These are phyloP conservation scores for Arvicanthis niloticus DNA, from an alignment of 2,113 vertebrate genomes.

Conservation along the genomic window DNA sequence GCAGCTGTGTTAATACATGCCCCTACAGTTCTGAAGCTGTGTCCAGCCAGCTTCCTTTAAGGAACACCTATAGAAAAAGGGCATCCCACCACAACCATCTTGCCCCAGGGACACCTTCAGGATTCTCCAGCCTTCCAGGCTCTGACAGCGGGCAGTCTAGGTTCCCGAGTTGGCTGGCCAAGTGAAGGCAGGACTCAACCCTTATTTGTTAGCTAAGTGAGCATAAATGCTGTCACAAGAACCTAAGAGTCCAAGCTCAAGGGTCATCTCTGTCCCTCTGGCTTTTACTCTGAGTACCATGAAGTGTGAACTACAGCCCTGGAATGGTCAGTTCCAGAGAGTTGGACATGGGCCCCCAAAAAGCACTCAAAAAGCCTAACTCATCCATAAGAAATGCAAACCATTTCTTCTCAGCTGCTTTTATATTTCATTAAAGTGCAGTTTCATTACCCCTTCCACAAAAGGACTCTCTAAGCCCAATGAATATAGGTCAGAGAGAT, in stretches of 20 bases:
- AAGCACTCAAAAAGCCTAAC: not conserved
- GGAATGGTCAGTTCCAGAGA: not conserved
- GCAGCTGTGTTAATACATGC: not conserved
- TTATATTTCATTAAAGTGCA: not conserved
- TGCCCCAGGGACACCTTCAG: not conserved
- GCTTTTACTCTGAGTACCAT: not conserved
- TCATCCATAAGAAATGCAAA: not conserved
- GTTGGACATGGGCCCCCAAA: not conserved
- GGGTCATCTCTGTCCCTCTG: not conserved
- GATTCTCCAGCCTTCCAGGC: not conserved
- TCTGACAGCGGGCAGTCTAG: not conserved
- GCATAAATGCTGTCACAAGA: not conserved
- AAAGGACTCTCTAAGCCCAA: not conserved
- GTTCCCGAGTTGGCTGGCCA: not conserved
- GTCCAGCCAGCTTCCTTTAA: not conserved
- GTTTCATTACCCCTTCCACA: not conserved
- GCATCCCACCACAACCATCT: not conserved
- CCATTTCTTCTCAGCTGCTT: not conserved
- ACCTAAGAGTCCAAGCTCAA: not conserved
- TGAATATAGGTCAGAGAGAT: not conserved
- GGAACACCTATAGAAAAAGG: not conserved
- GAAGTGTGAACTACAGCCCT: not conserved
- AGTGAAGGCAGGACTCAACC: not conserved
- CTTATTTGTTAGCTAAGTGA: not conserved
- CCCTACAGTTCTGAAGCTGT: not conserved